A percentile compares a stretch with the other conserved stretches of the same genome.
These are phyloP conservation scores for Rhagium mordax DNA, from an alignment of 2,888 invertebrate species.

Conservation along the genomic window DNA sequence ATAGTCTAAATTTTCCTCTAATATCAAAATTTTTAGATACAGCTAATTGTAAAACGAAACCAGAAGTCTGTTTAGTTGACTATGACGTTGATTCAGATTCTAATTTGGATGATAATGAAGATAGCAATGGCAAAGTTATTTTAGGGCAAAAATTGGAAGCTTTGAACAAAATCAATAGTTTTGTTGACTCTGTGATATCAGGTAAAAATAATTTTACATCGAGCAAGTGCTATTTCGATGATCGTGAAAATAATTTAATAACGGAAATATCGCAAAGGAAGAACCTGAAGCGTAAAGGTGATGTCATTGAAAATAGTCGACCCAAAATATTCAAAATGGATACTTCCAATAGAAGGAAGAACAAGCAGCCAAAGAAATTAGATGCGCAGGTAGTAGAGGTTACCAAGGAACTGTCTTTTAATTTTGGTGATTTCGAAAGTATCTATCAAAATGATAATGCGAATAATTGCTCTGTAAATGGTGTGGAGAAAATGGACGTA, in stretches of 20 bases:
- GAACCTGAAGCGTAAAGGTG: slow-evolving; percentile 61
- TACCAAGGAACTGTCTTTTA: not conserved
- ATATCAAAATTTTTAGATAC: slow-evolving; percentile 42
- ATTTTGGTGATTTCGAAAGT: not conserved
- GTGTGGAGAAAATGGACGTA: slow-evolving; percentile 1
- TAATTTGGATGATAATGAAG: slow-evolving; percentile 54
- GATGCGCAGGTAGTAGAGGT: slow-evolving; percentile 41
- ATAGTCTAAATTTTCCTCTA: slow-evolving; percentile 45
- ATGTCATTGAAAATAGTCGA: slow-evolving; percentile 50
- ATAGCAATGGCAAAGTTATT: slow-evolving; percentile 43
- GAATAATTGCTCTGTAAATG: not conserved
- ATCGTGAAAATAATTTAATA: slow-evolving; percentile 63
- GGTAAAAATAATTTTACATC: slow-evolving; percentile 38
- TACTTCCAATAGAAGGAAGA: slow-evolving; percentile 65
- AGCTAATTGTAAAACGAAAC: not conserved
- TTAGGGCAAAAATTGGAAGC: slow-evolving; percentile 46
- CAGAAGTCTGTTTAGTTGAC: slow-evolving; percentile 61
- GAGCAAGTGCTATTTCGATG: slow-evolving; percentile 58
- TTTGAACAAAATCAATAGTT: slow-evolving; percentile 46
- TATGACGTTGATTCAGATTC: slow-evolving; percentile 60
- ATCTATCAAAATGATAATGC: slow-evolving; percentile 5
- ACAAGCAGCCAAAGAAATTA: slow-evolving; percentile 67
- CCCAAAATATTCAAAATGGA: slow-evolving; percentile 64
- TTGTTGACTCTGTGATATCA: slow-evolving; percentile 45
- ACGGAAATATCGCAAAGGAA: slow-evolving; percentile 65